A percentile compares a stretch with the other conserved stretches of the same genome.
phyloP scores from a whole-genome alignment of 2,797 vertebrate species.

The Sternarchorhynchus goeldii region DNA sequence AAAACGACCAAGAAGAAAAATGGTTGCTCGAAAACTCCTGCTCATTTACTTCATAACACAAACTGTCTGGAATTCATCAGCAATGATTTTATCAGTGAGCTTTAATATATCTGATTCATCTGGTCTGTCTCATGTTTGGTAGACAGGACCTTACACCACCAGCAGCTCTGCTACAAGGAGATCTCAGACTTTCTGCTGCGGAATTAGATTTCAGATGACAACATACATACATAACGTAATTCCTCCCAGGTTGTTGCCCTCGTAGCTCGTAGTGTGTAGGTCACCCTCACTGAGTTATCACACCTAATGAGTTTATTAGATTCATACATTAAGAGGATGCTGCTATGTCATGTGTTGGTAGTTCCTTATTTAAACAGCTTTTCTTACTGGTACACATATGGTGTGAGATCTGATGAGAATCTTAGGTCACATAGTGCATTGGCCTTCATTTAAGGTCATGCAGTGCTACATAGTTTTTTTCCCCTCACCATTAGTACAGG shows the following conservation, averaged over 20 bases:
- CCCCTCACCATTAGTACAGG: too few species aligned
- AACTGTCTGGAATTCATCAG: background rate
- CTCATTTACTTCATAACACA: too few species aligned
- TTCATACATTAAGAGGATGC: too few species aligned
- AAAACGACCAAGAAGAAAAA: background rate
- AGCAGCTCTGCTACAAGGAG: background rate
- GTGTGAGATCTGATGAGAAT: background rate
- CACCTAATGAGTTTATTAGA: background rate
- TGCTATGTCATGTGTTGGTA: background rate
- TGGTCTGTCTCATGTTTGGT: conserved; percentile 1
- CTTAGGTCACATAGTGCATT: background rate
- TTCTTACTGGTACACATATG: background rate
- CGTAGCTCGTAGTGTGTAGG: background rate
- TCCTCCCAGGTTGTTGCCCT: background rate
- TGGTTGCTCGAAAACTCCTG: too few species aligned
- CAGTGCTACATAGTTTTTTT: too few species aligned
- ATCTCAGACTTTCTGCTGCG: background rate
- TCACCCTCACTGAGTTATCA: background rate
- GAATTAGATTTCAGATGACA: background rate
- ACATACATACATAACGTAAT: background rate
- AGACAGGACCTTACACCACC: background rate
- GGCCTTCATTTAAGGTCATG: too few species aligned
- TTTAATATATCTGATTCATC: background rate
- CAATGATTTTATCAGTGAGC: background rate
- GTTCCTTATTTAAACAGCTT: background rate